Evolutionary conservation across 2,113 vertebrate species (phyloP).

Genomic region (Octodon degus): DNA sequence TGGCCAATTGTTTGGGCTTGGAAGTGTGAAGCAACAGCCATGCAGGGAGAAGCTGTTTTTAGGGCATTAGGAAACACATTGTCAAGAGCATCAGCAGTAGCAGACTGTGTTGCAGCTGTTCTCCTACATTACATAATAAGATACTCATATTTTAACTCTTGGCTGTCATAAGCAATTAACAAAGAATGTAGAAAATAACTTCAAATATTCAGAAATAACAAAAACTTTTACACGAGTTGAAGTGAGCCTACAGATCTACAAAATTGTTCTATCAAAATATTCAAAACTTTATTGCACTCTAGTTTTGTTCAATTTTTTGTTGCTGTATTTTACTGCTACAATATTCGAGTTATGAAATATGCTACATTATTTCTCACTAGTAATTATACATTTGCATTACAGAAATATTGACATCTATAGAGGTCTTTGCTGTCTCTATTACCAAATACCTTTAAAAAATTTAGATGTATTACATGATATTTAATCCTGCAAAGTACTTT

Average conservation of each 20-base stretch:
- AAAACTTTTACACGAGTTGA: slow-evolving; percentile 68
- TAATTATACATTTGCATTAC: not conserved
- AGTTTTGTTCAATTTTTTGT: not conserved
- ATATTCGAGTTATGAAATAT: not conserved
- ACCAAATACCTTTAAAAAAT: not conserved
- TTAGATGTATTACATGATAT: not conserved
- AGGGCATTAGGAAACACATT: slow-evolving; percentile 76
- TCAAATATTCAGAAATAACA: slow-evolving; percentile 80
- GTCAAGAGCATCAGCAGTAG: slow-evolving; percentile 75
- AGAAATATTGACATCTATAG: not conserved
- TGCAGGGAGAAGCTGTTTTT: slow-evolving; percentile 66
- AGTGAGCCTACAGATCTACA: slow-evolving; percentile 55
- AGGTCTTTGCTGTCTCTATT: not conserved
- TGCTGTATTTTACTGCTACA: not conserved
- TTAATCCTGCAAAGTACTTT: not conserved
- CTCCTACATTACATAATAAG: slow-evolving; percentile 73
- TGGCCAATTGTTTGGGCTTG: slow-evolving; percentile 16
- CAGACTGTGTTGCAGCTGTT: slow-evolving; percentile 73
- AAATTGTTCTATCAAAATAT: slow-evolving; percentile 61
- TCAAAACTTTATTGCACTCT: slow-evolving; percentile 48
- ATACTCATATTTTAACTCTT: slow-evolving; percentile 80
- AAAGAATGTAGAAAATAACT: slow-evolving; percentile 77
- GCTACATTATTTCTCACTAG: not conserved
- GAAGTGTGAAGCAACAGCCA: slow-evolving; percentile 71
- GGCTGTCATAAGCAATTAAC: slow-evolving; percentile 81